A percentile compares a stretch with the other conserved stretches of the same genome.
These are phyloP conservation scores for Tachysurus vachellii DNA, from an alignment of 2,113 vertebrate species.

Conservation along the genomic window DNA sequence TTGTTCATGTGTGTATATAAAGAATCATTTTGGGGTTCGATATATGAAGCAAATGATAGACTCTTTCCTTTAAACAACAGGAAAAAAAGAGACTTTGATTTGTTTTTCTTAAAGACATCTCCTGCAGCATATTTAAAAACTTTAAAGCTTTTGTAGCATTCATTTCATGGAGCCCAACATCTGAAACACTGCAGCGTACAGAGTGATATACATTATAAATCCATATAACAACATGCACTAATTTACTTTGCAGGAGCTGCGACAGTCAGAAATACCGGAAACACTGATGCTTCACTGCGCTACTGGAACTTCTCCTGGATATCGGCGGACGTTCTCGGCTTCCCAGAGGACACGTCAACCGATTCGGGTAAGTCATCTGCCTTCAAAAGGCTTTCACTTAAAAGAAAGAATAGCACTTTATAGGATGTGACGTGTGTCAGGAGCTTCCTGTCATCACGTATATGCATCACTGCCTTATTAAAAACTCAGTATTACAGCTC, in stretches of 20 bases:
- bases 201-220: not conserved
- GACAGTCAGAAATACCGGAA: slow-evolving; percentile 10
- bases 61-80: too few relatives aligned
- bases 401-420: slow-evolving; percentile 43
- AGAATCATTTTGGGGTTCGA: too few relatives aligned
- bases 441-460: slow-evolving; percentile 57
- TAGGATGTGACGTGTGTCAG: slow-evolving; percentile 46
- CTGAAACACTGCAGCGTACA: not conserved
- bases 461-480: slow-evolving; percentile 51
- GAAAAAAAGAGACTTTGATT: not conserved
- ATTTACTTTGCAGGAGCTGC: slow-evolving; percentile 55
- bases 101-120: not conserved
- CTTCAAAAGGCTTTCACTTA: slow-evolving; percentile 54
- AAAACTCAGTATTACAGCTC: slow-evolving; percentile 24
- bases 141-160: not conserved
- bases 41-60: too few relatives aligned
- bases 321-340: slow-evolving; percentile 70
- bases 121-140: not conserved
- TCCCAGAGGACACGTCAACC: slow-evolving; percentile 55
- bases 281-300: slow-evolving; percentile 54
- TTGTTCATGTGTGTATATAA: too few relatives aligned
- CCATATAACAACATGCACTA: not conserved
- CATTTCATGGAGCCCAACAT: not conserved
- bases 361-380: slow-evolving; percentile 68
- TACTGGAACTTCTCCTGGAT: slow-evolving; percentile 81